phyloP scores from a whole-genome alignment of 2,888 invertebrate genomes.

The Maniola hyperantus region DNA sequence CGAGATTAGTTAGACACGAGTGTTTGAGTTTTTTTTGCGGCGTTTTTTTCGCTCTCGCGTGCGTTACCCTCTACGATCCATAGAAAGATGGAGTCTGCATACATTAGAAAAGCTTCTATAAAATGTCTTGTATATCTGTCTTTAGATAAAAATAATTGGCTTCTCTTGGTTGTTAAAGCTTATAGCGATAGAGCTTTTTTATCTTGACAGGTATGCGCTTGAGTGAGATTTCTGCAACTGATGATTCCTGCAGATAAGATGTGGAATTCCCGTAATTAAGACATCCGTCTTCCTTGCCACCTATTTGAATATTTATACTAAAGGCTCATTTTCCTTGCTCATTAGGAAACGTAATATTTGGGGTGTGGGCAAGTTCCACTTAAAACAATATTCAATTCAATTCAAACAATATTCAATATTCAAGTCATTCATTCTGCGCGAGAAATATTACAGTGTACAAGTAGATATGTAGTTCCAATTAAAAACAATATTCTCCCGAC shows the following conservation, averaged over 20 bases:
- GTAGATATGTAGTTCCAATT: too few relatives aligned
- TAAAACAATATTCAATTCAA: too few relatives aligned
- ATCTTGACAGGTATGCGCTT: neutral
- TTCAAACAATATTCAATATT: too few relatives aligned
- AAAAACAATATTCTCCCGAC: too few relatives aligned
- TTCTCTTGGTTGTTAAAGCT: neutral
- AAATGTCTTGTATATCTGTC: neutral
- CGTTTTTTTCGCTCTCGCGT: slow-evolving; percentile 67
- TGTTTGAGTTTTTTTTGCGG: slow-evolving; percentile 57
- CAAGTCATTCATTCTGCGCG: too few relatives aligned
- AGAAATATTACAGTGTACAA: too few relatives aligned
- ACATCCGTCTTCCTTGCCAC: neutral
- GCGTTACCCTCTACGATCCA: slow-evolving; percentile 67
- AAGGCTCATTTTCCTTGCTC: neutral
- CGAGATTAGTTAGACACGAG: slow-evolving; percentile 66
- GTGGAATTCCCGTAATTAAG: slow-evolving; percentile 1
- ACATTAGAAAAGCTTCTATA: neutral
- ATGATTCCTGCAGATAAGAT: slow-evolving; percentile 3
- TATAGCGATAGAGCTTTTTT: slow-evolving; percentile 3
- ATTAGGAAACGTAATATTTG: neutral
- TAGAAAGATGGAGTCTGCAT: slow-evolving; percentile 10
- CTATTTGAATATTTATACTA: neutral
- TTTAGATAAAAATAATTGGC: slow-evolving; percentile 6
- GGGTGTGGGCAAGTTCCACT: too few relatives aligned
- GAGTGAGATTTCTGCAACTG: neutral